Evolutionary conservation across 2,888 invertebrate species (phyloP).

Genomic region (Synergus itoensis): DNA sequence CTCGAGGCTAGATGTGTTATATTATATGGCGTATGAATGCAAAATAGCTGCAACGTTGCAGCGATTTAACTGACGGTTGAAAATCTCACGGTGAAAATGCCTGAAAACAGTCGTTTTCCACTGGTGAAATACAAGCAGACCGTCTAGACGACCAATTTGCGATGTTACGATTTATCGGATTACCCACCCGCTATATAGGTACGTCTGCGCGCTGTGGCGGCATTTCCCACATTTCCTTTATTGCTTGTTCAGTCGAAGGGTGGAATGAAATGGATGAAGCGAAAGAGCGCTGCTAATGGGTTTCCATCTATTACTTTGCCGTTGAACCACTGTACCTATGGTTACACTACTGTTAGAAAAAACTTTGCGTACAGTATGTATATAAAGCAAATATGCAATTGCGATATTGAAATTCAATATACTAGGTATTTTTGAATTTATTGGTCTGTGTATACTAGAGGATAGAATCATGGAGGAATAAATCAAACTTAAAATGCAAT

Average conservation of each 20-base stretch:
- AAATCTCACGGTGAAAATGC: conserved; percentile 26
- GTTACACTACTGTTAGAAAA: too few species aligned
- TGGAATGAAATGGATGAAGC: conserved; percentile 18
- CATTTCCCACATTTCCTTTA: conserved; percentile 39
- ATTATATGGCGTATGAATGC: conserved; percentile 56
- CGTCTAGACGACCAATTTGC: conserved; percentile 56
- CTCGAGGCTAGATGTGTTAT: conserved; percentile 56
- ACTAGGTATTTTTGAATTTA: not conserved
- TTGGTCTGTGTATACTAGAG: not conserved
- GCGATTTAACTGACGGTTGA: conserved; percentile 3
- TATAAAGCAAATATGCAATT: too few species aligned
- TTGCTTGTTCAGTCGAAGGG: conserved; percentile 34
- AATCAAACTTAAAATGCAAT: not conserved
- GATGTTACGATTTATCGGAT: conserved; percentile 42
- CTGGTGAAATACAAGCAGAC: conserved; percentile 43
- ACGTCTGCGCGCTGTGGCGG: conserved; percentile 19
- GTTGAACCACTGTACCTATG: not conserved
- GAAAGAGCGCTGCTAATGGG: not conserved
- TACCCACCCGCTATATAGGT: conserved; percentile 33
- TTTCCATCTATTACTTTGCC: not conserved
- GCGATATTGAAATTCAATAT: not conserved
- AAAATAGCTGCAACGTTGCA: conserved; percentile 50
- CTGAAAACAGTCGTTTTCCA: conserved; percentile 44
- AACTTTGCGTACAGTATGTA: too few species aligned
- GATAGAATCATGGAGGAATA: not conserved